Evolutionary conservation across 2,888 invertebrate genomes (phyloP).

Genomic region (Pachliopta kotzebuea): DNA sequence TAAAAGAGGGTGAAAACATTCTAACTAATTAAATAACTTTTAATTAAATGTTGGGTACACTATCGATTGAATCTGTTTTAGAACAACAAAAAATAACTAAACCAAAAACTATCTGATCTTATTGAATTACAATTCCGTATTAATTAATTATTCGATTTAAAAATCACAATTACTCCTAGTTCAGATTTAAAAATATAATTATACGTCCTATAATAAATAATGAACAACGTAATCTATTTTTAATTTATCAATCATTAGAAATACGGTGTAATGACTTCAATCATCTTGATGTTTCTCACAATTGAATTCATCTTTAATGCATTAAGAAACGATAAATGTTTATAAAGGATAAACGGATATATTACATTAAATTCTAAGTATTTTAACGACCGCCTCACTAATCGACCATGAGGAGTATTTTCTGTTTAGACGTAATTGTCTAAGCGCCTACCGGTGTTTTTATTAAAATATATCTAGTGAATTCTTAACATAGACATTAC

Average conservation of each 20-base stretch:
- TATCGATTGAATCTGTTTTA: too few relatives aligned
- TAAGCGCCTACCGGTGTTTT: constrained; percentile 3
- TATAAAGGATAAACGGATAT: neutral
- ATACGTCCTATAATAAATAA: neutral
- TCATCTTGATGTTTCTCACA: neutral
- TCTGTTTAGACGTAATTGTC: constrained; percentile 6
- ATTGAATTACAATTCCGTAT: too few relatives aligned
- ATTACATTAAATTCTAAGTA: constrained; percentile 16
- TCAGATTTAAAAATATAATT: neutral
- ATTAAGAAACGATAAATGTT: neutral
- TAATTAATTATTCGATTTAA: too few relatives aligned
- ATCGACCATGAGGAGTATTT: neutral
- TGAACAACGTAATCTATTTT: neutral
- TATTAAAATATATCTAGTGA: constrained; percentile 5
- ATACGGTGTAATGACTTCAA: neutral
- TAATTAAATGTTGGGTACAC: too few relatives aligned
- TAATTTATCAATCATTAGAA: constrained; percentile 1
- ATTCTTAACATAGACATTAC: constrained; percentile 8
- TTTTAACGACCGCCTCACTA: constrained; percentile 1
- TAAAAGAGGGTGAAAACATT: too few relatives aligned
- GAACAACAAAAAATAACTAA: too few relatives aligned
- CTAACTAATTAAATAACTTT: too few relatives aligned
- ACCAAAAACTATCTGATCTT: too few relatives aligned
- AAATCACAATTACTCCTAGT: neutral
- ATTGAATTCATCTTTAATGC: constrained; percentile 9